Conservation (phyloP, 35 echinoderm and acorn worm species). For the Hemicentrotus pulcherrimus region DNA sequence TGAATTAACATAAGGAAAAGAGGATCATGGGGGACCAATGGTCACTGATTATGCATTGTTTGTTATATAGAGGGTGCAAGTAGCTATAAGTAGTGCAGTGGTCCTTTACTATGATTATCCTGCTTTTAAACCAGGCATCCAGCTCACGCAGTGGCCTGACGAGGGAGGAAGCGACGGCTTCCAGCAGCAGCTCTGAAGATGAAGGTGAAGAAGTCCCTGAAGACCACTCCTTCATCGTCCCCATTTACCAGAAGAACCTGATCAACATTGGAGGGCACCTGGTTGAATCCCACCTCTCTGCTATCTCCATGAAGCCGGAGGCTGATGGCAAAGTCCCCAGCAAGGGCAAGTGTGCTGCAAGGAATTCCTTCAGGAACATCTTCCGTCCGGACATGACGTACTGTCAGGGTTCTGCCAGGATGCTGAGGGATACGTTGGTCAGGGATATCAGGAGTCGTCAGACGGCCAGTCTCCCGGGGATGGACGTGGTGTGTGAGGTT, state of each 20-base stretch:
- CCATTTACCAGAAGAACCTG: conserved; percentile 64
- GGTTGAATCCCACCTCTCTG: conserved; percentile 60
- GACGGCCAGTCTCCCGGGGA: neutral
- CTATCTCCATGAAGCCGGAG: conserved; percentile 71
- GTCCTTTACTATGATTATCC: no score
- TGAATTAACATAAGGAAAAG: no score
- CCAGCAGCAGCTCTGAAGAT: neutral
- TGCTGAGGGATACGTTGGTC: conserved; percentile 54
- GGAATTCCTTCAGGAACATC: conserved; percentile 93
- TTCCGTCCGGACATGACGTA: conserved; percentile 89
- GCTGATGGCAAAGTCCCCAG: conserved; percentile 30
- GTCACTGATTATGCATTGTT: no score
- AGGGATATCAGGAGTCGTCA: conserved; percentile 27
- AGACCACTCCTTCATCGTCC: conserved; percentile 63
- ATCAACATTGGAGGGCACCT: conserved; percentile 62
- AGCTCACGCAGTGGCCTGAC: neutral
- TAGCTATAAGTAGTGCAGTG: no score
- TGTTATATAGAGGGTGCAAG: no score
- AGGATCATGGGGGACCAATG: no score
- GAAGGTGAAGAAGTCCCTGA: neutral
- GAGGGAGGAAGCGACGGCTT: neutral
- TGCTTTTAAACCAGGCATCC: conserved; percentile 23
- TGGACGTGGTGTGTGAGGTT: conserved; percentile 29
- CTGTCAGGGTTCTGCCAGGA: conserved; percentile 74
- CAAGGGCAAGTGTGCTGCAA: conserved; percentile 37